Evolutionary conservation across 2,888 invertebrate genomes (phyloP), one percentile per base, ranked within the genome.

Genomic region (Trichogramma evanescens): DNA sequence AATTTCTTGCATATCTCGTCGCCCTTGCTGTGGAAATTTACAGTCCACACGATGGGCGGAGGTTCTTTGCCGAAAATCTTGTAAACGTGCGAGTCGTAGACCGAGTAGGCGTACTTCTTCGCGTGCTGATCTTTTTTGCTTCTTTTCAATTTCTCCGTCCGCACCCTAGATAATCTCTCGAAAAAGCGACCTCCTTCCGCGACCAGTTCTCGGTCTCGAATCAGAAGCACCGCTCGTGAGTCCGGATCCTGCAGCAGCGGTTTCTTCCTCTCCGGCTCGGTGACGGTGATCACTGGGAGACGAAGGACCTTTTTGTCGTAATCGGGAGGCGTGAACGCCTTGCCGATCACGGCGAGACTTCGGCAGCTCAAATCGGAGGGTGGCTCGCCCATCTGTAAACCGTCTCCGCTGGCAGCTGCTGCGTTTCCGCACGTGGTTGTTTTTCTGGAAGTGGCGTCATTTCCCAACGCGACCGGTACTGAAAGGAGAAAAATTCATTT

Each of bases 191-290:
- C 43, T 8, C 59, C 56, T 26, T 63, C 65, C 1, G 55, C 62
- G 26, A 61, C 59, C 2, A 75, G 65, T 53, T 73, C 69, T 13
- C 65, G 54, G 46, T 72, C 66, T 50, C 72, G 68, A 6, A 75
- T 70, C 44, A 65, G 69, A 6, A 75, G 41, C 3, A 62, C 62
- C 26, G 67, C 54, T 0, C 60, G 40, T 1, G 63, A 59, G 9
- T 67, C 67, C 0, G 43, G 49, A n/a, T 66, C 50, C 0, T 43
- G 7, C 1, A 49, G 6, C 1, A 50, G 39, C 4, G 45, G 58
- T 4, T 7, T 48, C 6, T 6, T 9, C 0, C 62, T 54, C 0
- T 66, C 63, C 0, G 59, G 10, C 0, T 51, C 5, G 0, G 66
- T 60, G 4, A 73, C 53, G 0, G 69, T 67, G 51, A 69, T 70